Evolutionary conservation across 1,140 invertebrate species (phyloP), one percentile per base, ranked within the genome.

Genomic region (Solen grandis): DNA sequence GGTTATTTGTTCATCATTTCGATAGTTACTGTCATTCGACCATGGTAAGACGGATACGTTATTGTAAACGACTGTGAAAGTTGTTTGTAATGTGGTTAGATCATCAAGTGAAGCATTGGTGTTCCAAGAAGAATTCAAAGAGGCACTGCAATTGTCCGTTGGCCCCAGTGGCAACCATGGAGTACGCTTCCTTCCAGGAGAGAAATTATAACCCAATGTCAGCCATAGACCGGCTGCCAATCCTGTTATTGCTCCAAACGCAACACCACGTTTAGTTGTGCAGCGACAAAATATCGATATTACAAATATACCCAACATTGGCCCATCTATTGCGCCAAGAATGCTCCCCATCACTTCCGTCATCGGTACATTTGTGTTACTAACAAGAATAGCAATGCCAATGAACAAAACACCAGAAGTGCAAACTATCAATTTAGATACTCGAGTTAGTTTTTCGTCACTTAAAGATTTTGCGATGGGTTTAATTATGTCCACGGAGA

Each of bases 251-350:
- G 52, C 52, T 22, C 59, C 52, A 2, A 5, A 8, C 14, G 50
- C 8, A 22, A 75, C 13, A 29, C 72, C 72, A 3, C 41, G n/a
- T 31, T 29, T 22, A 5, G 72, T 63, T n/a, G 72, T 62, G 16
- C 27, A 62, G 22, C 52, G 46, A 22, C 60, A n/a, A 35, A 75
- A 75, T 60, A 75, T 63, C 14, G 72, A 75, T 31, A 75, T 33
- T 16, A 75, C 31, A n/a, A 75, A 75, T 19, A 75, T 1, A 29
- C 36, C 72, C 3, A 33, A 36, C 1, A 62, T 35, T 25, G 72
- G 72, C 14, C 55, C 72, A 52, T 62, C 57, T 16, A 75, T 33
- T 3, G 72, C 72, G 13, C 55, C 72, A 1, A 75, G 59, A 10
- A 75, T 63, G 22, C 72, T 62, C 1, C 38, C 33, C 31, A 38